Percentiles rank a stretch among this genome's conserved stretches.
These are phyloP conservation scores for Euplexia lucipara DNA, from an alignment of 2,888 invertebrate genomes.

Conservation along the genomic window DNA sequence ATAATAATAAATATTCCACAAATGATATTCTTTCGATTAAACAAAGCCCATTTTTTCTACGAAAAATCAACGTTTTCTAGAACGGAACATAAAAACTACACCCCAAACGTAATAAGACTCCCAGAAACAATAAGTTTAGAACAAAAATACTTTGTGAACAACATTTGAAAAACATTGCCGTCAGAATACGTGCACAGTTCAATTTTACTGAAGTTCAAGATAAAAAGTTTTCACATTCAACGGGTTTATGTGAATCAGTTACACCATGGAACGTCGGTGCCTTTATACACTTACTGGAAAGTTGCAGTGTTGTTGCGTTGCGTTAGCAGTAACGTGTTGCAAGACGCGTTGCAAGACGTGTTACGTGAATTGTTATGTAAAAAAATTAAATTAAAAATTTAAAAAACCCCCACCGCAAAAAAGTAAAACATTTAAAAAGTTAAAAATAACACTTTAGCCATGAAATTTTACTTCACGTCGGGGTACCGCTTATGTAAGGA, in stretches of 20 bases:
- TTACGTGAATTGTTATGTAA: background rate
- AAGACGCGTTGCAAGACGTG: background rate
- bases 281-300: background rate
- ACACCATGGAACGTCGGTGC: constrained; percentile 31
- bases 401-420: too few species aligned
- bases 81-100: constrained; percentile 19
- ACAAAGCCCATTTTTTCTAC: background rate
- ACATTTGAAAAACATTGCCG: constrained; percentile 52
- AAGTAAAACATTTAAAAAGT: too few species aligned
- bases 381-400: background rate
- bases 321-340: background rate
- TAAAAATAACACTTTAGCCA: too few species aligned
- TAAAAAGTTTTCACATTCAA: constrained; percentile 63
- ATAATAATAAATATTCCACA: too few species aligned
- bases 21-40: too few species aligned
- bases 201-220: constrained; percentile 51
- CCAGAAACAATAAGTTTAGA: constrained; percentile 38
- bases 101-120: constrained; percentile 16
- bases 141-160: constrained; percentile 58
- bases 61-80: constrained; percentile 2
- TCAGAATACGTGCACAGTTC: constrained; percentile 51
- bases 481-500: too few species aligned
- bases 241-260: constrained; percentile 46
- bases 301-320: background rate
- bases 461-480: too few species aligned